These are phyloP conservation scores for Hybognathus amarus DNA, from an alignment of 2,797 vertebrate species.

Conservation along the genomic window DNA sequence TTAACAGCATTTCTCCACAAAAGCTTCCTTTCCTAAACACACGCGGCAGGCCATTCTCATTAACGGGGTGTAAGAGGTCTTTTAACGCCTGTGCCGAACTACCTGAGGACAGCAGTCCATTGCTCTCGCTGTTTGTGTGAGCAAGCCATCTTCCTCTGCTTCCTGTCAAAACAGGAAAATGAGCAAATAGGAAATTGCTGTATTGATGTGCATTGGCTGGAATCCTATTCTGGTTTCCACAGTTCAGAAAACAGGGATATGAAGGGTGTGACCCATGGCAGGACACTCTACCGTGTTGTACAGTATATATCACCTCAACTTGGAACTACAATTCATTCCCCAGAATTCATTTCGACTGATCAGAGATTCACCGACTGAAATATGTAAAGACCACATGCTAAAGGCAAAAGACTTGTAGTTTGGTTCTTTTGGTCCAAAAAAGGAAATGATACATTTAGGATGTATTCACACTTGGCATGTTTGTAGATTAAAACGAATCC, in stretches of 20 bases:
- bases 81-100: constrained; percentile 17
- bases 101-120: constrained; percentile 43
- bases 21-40: constrained; percentile 79
- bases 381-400: neutral
- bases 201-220: constrained; percentile 78
- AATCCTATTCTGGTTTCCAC: constrained; percentile 67
- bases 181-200: constrained; percentile 79
- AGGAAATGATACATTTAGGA: neutral
- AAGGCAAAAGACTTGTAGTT: neutral
- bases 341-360: constrained; percentile 69
- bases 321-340: constrained; percentile 73
- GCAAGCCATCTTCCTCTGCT: constrained; percentile 78
- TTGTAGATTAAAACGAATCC: neutral
- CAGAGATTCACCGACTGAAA: neutral
- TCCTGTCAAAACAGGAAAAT: constrained; percentile 87
- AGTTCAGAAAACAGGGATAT: constrained; percentile 75
- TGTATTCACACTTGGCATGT: too few species aligned
- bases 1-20: constrained; percentile 73
- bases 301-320: constrained; percentile 75
- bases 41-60: constrained; percentile 61
- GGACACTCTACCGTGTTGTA: constrained; percentile 71
- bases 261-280: constrained; percentile 69
- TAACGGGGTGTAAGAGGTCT: constrained; percentile 38
- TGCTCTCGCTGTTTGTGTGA: constrained; percentile 72
- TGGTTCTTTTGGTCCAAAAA: neutral